Base-by-base conservation (phyloP, 1,140 invertebrate genomes). In the Ylistrum balloti region DNA sequence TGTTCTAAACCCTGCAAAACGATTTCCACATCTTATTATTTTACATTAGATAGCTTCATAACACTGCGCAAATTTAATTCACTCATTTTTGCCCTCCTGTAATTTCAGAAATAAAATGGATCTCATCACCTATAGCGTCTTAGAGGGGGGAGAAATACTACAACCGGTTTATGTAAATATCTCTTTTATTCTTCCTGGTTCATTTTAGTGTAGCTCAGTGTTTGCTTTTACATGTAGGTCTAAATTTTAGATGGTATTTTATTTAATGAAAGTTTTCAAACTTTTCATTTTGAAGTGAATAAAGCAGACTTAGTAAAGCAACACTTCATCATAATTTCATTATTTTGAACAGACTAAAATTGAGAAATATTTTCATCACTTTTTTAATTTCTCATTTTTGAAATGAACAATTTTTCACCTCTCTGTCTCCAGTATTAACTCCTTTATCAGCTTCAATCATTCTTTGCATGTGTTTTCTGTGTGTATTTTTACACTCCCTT, bases 21-120 rank as follows among this genome's bases (percentile, higher is more conserved):
- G n/a, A 74, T 74, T 74, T 74, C n/a, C 56, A n/a, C 56, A 74
- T 74, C 5, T 28, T 28, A n/a, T 74, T 28, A 74, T 28, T n/a
- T 74, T 3, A 5, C 56, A 74, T 11, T n/a, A 74, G 56, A n/a
- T 74, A 28, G 56, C 11, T 74, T 28, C 56, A 74, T 74, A 17
- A 28, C n/a, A 74, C 56, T 74, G 56, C 56, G 7, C 9, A 74
- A 74, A 74, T 74, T 2, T 74, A 74, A 0, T 28, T 74, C 56
- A 74, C 56, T 74, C 56, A 74, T 74, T 74, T 74, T 74, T 74
- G 56, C 56, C 56, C 56, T 74, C 56, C 56, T 74, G 56, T 74
- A 74, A 74, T 74, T 74, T 74, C 56, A 74, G 56, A 74, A 28
- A 74, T 74, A 74, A 74, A 74, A 74, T 74, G 56, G 56, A 74